Conservation (phyloP, 1,140 invertebrate genomes). For the Choristoneura fumiferana region DNA sequence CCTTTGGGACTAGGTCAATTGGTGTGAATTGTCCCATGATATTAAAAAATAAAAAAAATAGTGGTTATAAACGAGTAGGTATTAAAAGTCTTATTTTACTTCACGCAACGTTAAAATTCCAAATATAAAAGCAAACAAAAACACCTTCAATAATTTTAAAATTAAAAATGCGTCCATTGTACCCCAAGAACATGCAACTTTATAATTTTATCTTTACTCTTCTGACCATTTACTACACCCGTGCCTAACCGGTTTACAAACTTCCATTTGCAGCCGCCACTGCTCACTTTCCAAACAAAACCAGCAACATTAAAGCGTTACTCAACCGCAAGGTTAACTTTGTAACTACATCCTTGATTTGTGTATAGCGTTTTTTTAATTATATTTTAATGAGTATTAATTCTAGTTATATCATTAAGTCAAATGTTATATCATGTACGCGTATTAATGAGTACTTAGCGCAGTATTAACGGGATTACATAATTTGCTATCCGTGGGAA, state of each 20-base stretch:
- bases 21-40: too few relatives aligned
- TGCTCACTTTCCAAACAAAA: background rate
- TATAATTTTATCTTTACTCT: background rate
- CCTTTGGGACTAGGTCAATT: too few relatives aligned
- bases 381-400: conserved; percentile 13
- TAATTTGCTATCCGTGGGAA: conserved; percentile 8
- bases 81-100: too few relatives aligned
- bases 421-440: background rate
- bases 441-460: background rate
- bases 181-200: background rate
- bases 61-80: too few relatives aligned
- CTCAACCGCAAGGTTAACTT: background rate
- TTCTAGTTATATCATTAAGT: conserved; percentile 17
- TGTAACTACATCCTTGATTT: background rate
- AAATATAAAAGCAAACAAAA: too few relatives aligned
- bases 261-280: background rate
- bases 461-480: background rate
- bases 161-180: background rate
- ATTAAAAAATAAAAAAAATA: too few relatives aligned
- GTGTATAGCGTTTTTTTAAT: conserved; percentile 2
- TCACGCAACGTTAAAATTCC: too few relatives aligned
- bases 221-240: background rate
- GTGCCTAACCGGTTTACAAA: background rate
- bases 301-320: too few relatives aligned
- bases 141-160: too few relatives aligned